These are phyloP conservation scores for Mormyrops attenuatus DNA, from an alignment of 2,797 vertebrate species.

Conservation along the genomic window DNA sequence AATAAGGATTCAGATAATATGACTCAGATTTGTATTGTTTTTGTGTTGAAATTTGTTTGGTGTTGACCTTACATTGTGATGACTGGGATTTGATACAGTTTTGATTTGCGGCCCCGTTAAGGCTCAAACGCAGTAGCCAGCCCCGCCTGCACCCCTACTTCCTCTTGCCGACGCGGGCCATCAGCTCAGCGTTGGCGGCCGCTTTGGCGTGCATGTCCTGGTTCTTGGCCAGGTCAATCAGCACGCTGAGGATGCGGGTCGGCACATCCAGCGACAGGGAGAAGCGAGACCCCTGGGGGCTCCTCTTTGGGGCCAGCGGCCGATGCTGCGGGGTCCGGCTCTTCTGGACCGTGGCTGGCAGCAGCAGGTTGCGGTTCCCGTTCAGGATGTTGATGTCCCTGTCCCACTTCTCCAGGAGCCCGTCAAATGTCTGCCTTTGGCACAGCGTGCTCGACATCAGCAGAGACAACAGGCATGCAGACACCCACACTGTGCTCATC, in stretches of 20 bases:
- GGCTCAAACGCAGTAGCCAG: background rate
- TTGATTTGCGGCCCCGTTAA: background rate
- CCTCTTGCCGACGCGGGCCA: constrained; percentile 71
- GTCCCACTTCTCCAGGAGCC: constrained; percentile 35
- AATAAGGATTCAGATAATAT: background rate
- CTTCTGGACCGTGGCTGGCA: constrained; percentile 36
- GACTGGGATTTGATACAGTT: background rate
- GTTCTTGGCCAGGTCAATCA: constrained; percentile 74
- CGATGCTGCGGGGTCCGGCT: constrained; percentile 37
- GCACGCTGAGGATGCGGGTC: constrained; percentile 69
- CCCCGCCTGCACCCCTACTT: constrained; percentile 46
- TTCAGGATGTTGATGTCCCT: constrained; percentile 42
- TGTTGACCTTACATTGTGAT: background rate
- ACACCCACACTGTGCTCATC: constrained; percentile 49
- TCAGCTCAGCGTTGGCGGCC: constrained; percentile 70
- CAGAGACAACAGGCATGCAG: constrained; percentile 54
- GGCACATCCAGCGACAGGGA: constrained; percentile 74
- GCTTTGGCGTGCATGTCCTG: constrained; percentile 74
- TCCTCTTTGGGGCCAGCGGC: constrained; percentile 56
- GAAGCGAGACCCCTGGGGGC: constrained; percentile 60
- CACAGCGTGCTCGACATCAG: constrained; percentile 51
- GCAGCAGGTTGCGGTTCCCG: constrained; percentile 33
- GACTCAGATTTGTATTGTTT: background rate
- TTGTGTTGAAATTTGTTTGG: background rate
- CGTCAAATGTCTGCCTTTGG: constrained; percentile 35